Evolutionary conservation across 1,140 invertebrate genomes (phyloP).

Genomic region (Trinorchestia longiramus): DNA sequence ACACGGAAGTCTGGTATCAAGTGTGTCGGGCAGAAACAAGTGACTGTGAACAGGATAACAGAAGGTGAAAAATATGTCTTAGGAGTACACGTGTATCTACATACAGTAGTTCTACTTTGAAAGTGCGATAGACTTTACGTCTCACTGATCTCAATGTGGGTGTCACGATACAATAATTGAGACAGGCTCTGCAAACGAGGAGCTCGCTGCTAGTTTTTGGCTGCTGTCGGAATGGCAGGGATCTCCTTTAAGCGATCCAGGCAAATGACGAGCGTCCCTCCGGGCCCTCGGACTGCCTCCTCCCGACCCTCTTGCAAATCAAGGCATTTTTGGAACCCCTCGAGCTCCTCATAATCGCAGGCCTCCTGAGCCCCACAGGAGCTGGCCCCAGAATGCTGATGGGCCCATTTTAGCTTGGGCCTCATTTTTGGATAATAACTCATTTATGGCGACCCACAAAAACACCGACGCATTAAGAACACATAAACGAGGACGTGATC

Average conservation of each 20-base stretch:
- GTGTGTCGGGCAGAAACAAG: not conserved
- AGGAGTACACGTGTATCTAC: not conserved
- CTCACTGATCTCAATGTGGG: not conserved
- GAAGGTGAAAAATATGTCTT: too few species aligned
- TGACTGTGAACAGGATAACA: not conserved
- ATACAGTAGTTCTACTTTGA: not conserved
- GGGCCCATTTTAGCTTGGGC: constrained; percentile 26
- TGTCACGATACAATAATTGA: not conserved
- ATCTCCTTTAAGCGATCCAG: not conserved
- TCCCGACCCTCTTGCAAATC: constrained; percentile 45
- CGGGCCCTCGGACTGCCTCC: not conserved
- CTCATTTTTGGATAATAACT: constrained; percentile 55
- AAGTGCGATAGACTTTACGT: not conserved
- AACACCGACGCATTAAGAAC: constrained; percentile 43
- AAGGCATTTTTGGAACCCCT: constrained; percentile 17
- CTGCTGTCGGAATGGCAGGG: not conserved
- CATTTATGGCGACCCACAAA: constrained; percentile 41
- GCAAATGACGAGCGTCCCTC: not conserved
- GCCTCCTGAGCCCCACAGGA: constrained; percentile 34
- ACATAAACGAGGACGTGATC: constrained; percentile 29
- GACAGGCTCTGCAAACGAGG: not conserved
- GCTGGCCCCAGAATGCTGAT: constrained; percentile 44
- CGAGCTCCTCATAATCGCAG: constrained; percentile 46
- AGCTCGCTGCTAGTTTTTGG: not conserved
- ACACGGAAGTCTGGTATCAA: too few species aligned